Percentiles rank a stretch among this genome's conserved stretches.
These are phyloP conservation scores for Tanypteryx hageni DNA, from an alignment of 2,888 invertebrate genomes.

Conservation along the genomic window DNA sequence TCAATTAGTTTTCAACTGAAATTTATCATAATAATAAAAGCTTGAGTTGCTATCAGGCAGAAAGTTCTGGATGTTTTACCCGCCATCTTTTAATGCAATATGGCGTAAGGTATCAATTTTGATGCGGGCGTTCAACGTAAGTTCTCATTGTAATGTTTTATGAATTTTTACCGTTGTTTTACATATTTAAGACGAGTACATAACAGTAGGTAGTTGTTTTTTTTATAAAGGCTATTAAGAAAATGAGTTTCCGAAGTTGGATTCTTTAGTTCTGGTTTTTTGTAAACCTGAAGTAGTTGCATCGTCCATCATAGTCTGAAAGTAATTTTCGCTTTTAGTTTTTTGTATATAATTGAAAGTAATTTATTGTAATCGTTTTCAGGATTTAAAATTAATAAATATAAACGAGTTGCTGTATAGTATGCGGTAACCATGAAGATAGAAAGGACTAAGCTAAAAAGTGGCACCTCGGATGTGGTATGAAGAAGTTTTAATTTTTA, in stretches of 20 bases:
- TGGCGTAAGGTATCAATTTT: constrained; percentile 12
- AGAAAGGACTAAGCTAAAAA: constrained; percentile 87
- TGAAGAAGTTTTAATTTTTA: constrained; percentile 70
- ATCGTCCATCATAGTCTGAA: not conserved
- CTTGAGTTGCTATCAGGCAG: not conserved
- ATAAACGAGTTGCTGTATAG: not conserved
- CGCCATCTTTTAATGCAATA: constrained; percentile 49
- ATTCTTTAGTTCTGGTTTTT: not conserved
- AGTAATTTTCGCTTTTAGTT: not conserved
- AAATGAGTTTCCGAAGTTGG: not conserved
- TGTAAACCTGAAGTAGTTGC: not conserved
- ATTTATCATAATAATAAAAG: too few species aligned
- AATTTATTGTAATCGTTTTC: not conserved
- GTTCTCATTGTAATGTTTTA: not conserved
- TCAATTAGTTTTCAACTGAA: too few species aligned
- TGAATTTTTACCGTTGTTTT: not conserved
- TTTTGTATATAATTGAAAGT: not conserved
- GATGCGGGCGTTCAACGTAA: not conserved
- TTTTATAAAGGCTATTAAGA: too few species aligned
- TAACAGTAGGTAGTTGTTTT: too few species aligned
- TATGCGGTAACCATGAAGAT: constrained; percentile 82
- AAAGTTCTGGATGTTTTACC: constrained; percentile 45
- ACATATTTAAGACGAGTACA: too few species aligned
- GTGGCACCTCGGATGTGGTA: constrained; percentile 89
- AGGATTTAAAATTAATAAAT: not conserved